These are phyloP conservation scores for Cecropterus lyciades DNA, from an alignment of 1,140 invertebrate species.

Conservation along the genomic window DNA sequence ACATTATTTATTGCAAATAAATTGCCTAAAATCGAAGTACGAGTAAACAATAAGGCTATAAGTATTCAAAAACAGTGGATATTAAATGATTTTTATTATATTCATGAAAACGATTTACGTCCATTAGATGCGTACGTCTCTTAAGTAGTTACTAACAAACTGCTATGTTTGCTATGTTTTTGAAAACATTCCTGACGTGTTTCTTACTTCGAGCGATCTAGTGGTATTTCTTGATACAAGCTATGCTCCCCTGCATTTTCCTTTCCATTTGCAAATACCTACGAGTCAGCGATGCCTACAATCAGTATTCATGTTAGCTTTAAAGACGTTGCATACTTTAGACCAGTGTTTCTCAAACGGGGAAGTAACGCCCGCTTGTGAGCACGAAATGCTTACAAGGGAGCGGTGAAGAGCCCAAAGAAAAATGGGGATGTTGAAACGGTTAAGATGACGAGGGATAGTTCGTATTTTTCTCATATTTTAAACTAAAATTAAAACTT, in stretches of 20 bases:
- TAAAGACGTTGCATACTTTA: slow-evolving; percentile 24
- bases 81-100: not conserved
- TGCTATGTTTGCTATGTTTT: slow-evolving; percentile 1
- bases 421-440: too few species aligned
- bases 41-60: not conserved
- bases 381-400: too few species aligned
- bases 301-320: slow-evolving; percentile 27
- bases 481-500: too few species aligned
- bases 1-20: too few species aligned
- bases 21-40: too few species aligned
- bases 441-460: too few species aligned
- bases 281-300: slow-evolving; percentile 20
- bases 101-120: not conserved
- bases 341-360: too few species aligned
- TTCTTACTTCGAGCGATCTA: slow-evolving; percentile 9
- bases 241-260: slow-evolving; percentile 23
- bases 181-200: slow-evolving; percentile 21
- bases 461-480: too few species aligned
- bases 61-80: too few species aligned
- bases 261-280: slow-evolving; percentile 31
- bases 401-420: too few species aligned
- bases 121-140: not conserved
- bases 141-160: not conserved
- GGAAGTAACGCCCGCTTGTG: too few species aligned
- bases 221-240: slow-evolving; percentile 22